These are phyloP conservation scores for Crocidura indochinensis DNA, from an alignment of 2,797 vertebrate species.

Conservation along the genomic window DNA sequence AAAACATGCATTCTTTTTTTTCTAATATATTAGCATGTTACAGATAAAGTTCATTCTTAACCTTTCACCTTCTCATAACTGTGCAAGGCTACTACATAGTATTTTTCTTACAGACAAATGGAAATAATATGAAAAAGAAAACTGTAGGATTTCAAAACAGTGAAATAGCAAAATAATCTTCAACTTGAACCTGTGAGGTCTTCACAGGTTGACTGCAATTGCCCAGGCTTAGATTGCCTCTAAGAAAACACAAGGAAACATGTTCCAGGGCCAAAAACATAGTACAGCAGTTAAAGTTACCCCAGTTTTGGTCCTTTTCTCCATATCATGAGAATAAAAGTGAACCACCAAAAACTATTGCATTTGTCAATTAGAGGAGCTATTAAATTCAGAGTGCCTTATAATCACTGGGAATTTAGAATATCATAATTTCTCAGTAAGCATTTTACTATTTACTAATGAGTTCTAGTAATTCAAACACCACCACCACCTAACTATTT, in stretches of 20 bases:
- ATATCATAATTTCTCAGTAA: background rate
- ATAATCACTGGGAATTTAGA: background rate
- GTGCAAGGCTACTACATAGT: background rate
- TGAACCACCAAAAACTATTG: background rate
- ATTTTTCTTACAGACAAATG: background rate
- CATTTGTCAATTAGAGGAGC: background rate
- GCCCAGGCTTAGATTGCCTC: background rate
- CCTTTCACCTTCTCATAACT: too few relatives aligned
- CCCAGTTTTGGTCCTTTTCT: background rate
- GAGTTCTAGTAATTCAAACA: background rate
- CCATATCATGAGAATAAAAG: background rate
- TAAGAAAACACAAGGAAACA: background rate
- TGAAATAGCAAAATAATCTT: conserved; percentile 1
- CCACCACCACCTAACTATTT: too few relatives aligned
- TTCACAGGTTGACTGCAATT: background rate
- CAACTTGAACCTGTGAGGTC: background rate
- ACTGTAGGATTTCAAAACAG: background rate
- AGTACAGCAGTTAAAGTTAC: background rate
- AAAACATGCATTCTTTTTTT: too few relatives aligned
- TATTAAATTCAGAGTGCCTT: background rate
- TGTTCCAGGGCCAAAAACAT: background rate
- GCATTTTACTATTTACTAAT: background rate
- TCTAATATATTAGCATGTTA: too few relatives aligned
- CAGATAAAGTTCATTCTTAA: too few relatives aligned
- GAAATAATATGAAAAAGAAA: conserved; percentile 11